Base-by-base conservation (phyloP, 2,888 invertebrate genomes). In the Torymus auratus region DNA sequence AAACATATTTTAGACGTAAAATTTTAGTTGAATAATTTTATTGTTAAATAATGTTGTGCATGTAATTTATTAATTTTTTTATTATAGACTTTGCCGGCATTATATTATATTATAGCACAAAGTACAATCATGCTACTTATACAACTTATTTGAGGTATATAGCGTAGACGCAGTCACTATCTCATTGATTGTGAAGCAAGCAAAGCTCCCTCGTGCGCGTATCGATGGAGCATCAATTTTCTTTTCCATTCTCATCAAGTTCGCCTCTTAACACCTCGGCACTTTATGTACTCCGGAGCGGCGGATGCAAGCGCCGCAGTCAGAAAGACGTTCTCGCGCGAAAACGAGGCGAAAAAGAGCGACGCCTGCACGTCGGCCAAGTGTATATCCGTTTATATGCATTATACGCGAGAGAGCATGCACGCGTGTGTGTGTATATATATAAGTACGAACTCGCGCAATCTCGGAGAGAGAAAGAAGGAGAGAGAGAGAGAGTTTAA, bases 181-280 rank as follows among this genome's bases (percentile, higher is more conserved):
- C 15, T 28, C 12, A 55, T 60, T 62, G 68, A 69, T 28, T 41
- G 2, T 50, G 17, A 53, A 17, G 14, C 12, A 69, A 50, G 7
- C 15, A 56, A 74, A 67, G 41, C 64, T 52, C 13, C 7, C 28
- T 28, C 28, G 3, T 28, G 50, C 28, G 15, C 56, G 73, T 73
- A 71, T 80, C 65, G 75, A 61, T 52, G 28, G 68, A 10, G n/a
- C 72, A 53, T 61, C 71, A 67, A 71, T 80, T 76, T 71, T 80
- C 62, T 61, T 71, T 75, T 71, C 58, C 65, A 71, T 55, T 13
- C 53, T 28, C 74, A 69, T 60, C 23, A 64, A 53, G 23, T 52
- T 58, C 41, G 2, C 17, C 71, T 62, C 41, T 79, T 28, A 56
- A 65, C 62, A 75, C 65, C 75, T 65, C 53, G 41, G 2, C 41